Evolutionary conservation across 2,797 vertebrate species (phyloP).

Genomic region (Darevskia nairensis): DNA sequence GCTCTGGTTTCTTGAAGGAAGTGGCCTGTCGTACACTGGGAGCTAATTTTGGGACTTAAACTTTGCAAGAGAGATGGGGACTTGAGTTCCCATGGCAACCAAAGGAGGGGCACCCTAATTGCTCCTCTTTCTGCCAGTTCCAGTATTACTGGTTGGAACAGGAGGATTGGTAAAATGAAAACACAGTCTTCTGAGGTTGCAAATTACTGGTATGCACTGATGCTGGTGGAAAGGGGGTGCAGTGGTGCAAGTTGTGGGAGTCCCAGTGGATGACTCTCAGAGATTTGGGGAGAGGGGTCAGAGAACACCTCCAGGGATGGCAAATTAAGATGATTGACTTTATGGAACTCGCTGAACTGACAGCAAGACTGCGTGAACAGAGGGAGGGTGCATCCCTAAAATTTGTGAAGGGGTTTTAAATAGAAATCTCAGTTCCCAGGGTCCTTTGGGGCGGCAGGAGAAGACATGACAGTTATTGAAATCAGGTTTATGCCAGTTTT

Average conservation of each 20-base stretch:
- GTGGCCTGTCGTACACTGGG: neutral
- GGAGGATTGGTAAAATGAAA: neutral
- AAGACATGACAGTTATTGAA: neutral
- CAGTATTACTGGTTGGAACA: neutral
- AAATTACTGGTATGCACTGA: neutral
- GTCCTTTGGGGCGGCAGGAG: neutral
- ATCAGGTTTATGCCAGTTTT: neutral
- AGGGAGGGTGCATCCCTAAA: neutral
- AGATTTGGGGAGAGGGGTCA: neutral
- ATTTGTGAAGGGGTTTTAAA: neutral
- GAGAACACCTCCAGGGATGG: too few species aligned
- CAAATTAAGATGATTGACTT: too few species aligned
- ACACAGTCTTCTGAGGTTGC: neutral
- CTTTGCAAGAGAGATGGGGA: neutral
- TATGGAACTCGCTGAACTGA: too few species aligned
- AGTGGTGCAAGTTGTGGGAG: neutral
- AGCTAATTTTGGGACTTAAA: constrained; percentile 25
- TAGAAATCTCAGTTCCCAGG: neutral
- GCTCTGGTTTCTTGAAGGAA: constrained; percentile 20
- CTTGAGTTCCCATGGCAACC: constrained; percentile 9
- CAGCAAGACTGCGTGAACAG: too few species aligned
- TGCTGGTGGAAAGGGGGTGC: too few species aligned
- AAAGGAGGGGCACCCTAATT: neutral
- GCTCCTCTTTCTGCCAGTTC: neutral
- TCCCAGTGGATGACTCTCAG: neutral